Evolutionary conservation across 35 echinoderm and acorn worm genomes (phyloP).

Genomic region (Hemicentrotus pulcherrimus): DNA sequence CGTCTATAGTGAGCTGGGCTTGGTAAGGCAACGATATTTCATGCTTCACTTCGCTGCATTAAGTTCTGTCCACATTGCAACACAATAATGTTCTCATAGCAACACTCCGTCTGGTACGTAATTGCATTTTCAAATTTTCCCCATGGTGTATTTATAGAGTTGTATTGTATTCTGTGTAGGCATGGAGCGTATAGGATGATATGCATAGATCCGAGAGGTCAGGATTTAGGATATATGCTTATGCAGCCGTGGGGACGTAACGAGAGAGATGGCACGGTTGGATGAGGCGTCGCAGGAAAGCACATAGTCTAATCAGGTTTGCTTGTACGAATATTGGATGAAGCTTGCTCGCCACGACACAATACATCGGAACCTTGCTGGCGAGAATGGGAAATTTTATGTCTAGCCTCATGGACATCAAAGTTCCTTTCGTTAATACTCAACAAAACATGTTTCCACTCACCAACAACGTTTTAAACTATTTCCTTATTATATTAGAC

Average conservation of each 20-base stretch:
- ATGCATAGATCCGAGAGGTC: background rate
- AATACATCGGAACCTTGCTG: background rate
- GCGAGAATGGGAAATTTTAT: too few species aligned
- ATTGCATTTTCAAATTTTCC: background rate
- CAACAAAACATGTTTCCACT: too few species aligned
- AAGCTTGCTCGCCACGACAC: background rate
- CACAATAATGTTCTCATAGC: background rate
- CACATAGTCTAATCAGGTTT: constrained; percentile 13
- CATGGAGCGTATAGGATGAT: background rate
- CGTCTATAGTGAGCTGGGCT: background rate
- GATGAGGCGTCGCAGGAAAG: background rate
- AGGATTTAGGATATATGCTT: background rate
- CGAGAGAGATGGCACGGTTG: background rate
- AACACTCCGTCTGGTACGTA: background rate
- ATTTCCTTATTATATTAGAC: too few species aligned
- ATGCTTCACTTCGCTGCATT: constrained; percentile 16
- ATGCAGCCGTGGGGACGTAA: background rate
- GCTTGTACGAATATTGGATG: background rate
- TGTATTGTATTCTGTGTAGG: background rate
- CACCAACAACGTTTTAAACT: too few species aligned
- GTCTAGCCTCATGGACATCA: too few species aligned
- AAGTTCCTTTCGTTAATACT: too few species aligned
- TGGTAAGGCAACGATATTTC: constrained; percentile 1
- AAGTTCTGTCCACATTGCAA: background rate
- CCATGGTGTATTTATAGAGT: background rate